Percentiles rank a stretch among this genome's conserved stretches.
Conservation (phyloP, 2,888 invertebrate species). For the Morpho helenor region DNA sequence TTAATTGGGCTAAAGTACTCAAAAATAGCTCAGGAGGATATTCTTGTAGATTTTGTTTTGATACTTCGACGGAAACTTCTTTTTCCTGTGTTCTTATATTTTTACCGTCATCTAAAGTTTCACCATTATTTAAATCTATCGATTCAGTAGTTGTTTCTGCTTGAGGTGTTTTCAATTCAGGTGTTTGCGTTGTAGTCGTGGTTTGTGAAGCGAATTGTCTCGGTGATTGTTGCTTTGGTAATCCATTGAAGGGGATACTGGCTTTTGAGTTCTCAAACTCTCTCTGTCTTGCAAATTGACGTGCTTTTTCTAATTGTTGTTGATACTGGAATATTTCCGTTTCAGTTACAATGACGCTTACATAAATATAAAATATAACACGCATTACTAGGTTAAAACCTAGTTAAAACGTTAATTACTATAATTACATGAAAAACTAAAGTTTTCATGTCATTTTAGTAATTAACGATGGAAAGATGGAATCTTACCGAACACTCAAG, state of each 20-base stretch:
- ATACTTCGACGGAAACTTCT: conserved; percentile 58
- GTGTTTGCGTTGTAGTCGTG: conserved; percentile 37
- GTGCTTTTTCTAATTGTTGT: conserved; percentile 56
- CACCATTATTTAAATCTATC: conserved; percentile 47
- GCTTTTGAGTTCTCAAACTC: conserved; percentile 42
- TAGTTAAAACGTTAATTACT: too few species aligned
- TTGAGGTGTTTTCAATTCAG: conserved; percentile 34
- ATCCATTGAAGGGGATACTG: conserved; percentile 35
- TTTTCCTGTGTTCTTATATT: conserved; percentile 36
- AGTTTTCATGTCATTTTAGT: too few species aligned
- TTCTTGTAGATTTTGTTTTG: conserved; percentile 63
- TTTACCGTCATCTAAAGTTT: conserved; percentile 40
- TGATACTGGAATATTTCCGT: conserved; percentile 44
- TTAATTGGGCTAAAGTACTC: conserved; percentile 56
- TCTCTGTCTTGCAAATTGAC: conserved; percentile 56
- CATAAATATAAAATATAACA: too few species aligned
- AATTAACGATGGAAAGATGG: too few species aligned
- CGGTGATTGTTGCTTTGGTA: conserved; percentile 45
- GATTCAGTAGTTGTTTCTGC: conserved; percentile 48
- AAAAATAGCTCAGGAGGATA: conserved; percentile 63
- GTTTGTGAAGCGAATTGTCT: conserved; percentile 50
- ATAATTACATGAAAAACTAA: too few species aligned
- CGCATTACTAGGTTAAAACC: too few species aligned
- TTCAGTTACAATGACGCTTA: not conserved
- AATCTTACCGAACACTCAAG: too few species aligned